These are phyloP conservation scores for Odontomachus brunneus DNA, from an alignment of 1,140 invertebrate species.

Conservation along the genomic window DNA sequence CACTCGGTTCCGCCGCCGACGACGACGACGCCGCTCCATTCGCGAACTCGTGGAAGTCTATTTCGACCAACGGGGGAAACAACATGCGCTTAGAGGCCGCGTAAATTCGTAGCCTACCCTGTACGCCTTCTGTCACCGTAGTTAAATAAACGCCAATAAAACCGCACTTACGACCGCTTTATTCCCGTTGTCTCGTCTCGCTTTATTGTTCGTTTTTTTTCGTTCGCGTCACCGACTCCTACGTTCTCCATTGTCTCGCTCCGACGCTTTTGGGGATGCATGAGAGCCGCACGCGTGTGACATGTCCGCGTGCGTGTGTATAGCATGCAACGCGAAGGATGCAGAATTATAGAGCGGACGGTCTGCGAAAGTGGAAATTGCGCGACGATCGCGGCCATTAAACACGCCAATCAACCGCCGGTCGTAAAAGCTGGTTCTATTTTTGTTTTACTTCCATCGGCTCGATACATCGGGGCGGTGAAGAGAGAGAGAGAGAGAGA, in stretches of 20 bases:
- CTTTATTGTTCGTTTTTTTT: background rate
- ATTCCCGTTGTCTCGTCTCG: background rate
- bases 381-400: slow-evolving; percentile 21
- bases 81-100: background rate
- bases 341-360: background rate
- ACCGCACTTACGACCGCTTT: slow-evolving; percentile 8
- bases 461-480: background rate
- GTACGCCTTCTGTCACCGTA: slow-evolving; percentile 3
- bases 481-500: too few relatives aligned
- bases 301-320: background rate
- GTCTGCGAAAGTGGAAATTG: slow-evolving; percentile 43
- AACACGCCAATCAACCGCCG: slow-evolving; percentile 14
- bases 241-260: too few relatives aligned
- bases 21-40: background rate
- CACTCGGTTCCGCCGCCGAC: background rate
- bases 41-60: slow-evolving; percentile 27
- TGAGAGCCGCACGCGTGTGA: background rate
- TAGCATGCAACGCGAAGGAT: background rate
- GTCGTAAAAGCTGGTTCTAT: background rate
- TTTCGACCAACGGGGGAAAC: slow-evolving; percentile 19
- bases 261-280: background rate
- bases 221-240: too few relatives aligned
- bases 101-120: slow-evolving; percentile 25
- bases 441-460: slow-evolving; percentile 21
- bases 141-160: slow-evolving; percentile 48